Base-by-base conservation (phyloP, 2,797 vertebrate species). In the Siniperca scherzeri region DNA sequence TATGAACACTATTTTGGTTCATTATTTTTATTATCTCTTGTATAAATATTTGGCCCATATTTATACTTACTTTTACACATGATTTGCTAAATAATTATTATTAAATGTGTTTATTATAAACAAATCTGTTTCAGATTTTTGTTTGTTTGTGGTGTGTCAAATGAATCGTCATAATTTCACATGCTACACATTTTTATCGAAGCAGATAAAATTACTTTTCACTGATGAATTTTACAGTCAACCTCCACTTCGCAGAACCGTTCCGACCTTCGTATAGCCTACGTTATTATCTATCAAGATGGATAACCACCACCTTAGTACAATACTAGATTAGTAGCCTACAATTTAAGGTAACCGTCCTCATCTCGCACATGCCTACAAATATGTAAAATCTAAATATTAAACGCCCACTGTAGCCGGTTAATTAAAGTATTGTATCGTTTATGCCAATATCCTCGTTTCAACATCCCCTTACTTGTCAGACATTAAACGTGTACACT, bases 1-100 rank as follows among this genome's bases (percentile, higher is more conserved):
- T 1, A 48, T 12, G 0, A 38, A 8, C 9, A 27, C 0, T 12
- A 36, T 4, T 60, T 19, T 25, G 8, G 2, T 10, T 66, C 0
- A 48, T 13, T 36, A 40, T 38, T 61, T 21, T 4, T 0, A 8
- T n/a, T n/a, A 38, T 67, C 2, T 48, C 1, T 61, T 64, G 1
- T 1, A 7, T 30, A 57, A 48, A 25, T 76, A n/a, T 40, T 38
- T 36, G 42, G n/a, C 16, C 4, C 22, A 12, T 25, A 11, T 19
- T 21, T 13, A n/a, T 17, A 27, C 27, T 3, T 5, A 53, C 11
- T 46, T 46, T 50, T 7, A 36, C 46, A 16, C 7, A 9, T 4
- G 5, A 40, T 21, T 7, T 38, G 21, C 19, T 44, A 27, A 48
- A 11, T 12, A n/a, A n/a, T n/a, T n/a, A n/a, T n/a, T n/a, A n/a